These are phyloP conservation scores for Xylophagus ater DNA, from an alignment of 2,888 invertebrate species.

Conservation along the genomic window DNA sequence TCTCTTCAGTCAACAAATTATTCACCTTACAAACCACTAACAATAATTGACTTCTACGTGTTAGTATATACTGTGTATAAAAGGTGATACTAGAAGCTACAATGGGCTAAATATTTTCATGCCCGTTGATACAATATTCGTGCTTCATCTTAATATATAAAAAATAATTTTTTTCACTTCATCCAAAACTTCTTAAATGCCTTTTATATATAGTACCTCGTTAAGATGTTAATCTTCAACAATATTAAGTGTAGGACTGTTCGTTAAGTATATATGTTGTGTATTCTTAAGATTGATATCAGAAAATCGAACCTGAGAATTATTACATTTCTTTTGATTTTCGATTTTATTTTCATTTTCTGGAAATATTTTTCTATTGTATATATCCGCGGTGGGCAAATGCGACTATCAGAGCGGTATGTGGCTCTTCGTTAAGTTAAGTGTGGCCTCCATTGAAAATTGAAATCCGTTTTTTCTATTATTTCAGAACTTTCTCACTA, in stretches of 20 bases:
- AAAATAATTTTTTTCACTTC: not conserved
- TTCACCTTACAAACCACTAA: constrained; percentile 2
- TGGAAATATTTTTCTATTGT: not conserved
- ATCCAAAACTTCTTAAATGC: constrained; percentile 7
- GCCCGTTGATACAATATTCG: too few relatives aligned
- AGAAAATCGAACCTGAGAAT: constrained; percentile 17
- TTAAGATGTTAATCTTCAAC: constrained; percentile 14
- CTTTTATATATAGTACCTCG: constrained; percentile 10
- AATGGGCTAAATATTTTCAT: too few relatives aligned
- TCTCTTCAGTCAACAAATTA: too few relatives aligned
- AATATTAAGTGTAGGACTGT: constrained; percentile 5
- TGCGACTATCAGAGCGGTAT: too few relatives aligned
- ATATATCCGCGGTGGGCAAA: not conserved
- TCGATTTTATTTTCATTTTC: not conserved
- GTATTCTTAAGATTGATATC: constrained; percentile 14
- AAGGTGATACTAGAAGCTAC: too few relatives aligned
- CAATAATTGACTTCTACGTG: constrained; percentile 1
- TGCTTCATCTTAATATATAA: too few relatives aligned
- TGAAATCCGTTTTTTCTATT: too few relatives aligned
- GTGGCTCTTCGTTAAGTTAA: too few relatives aligned
- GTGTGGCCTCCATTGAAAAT: too few relatives aligned
- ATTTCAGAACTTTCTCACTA: too few relatives aligned
- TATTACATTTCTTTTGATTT: constrained; percentile 8
- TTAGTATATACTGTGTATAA: constrained; percentile 1
- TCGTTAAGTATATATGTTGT: constrained; percentile 9